Base-by-base conservation (phyloP, 2,888 invertebrate species). In the Acleris cristana region DNA sequence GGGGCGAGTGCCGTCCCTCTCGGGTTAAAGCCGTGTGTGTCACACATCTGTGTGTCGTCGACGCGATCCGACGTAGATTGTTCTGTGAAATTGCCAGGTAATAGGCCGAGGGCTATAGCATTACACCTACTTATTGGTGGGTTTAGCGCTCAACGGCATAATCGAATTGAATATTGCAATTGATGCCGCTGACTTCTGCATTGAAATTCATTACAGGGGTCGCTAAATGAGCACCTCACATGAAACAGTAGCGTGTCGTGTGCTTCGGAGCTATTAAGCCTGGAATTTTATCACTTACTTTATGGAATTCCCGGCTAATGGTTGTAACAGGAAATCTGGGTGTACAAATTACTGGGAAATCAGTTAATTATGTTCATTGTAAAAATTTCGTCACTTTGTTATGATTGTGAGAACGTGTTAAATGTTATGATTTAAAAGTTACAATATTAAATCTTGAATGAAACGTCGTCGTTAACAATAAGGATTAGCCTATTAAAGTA, bases 11-110 rank as follows among this genome's bases (percentile, higher is more conserved):
- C 89, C 81, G 85, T 92, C 92, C 86, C 89, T 85, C 85, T 91
- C 92, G 71, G 83, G 76, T 81, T 85, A 84, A 85, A 85, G 86
- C 84, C 82, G 85, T 88, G 89, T 89, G 86, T 87, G 88, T 87
- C 87, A 83, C 83, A 82, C 83, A 78, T 81, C 78, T 89, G 90
- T 90, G 90, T 91, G 91, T 88, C 81, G 87, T 87, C 82, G 86
- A 81, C 86, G 82, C 86, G 85, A 85, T 82, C 84, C 86, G 83
- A 87, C 85, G 90, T 90, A 89, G 89, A 90, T 90, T 91, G 90
- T 90, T 90, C 92, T 89, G 91, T 91, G 90, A 92, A 92, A 92
- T 92, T 92, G 91, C 89, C 92, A 92, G 92, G 92, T 92, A 92
- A 92, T 92, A 92, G 91, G 90, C 90, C 84, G 86, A 85, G 86